Evolutionary conservation across 2,113 vertebrate species (phyloP).

Genomic region (Telmatochromis sp.): DNA sequence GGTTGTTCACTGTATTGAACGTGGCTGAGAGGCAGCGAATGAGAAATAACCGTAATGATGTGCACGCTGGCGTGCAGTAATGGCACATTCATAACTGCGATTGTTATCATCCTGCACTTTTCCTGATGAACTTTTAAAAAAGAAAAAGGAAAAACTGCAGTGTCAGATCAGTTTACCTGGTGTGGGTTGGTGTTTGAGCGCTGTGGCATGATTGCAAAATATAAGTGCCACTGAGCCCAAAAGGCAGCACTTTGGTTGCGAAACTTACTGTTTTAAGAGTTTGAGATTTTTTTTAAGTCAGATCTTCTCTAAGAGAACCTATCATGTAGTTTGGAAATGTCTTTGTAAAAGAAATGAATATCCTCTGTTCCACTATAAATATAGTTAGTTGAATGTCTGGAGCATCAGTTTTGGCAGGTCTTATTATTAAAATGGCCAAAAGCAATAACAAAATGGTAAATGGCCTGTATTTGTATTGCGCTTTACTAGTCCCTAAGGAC

Average conservation of each 20-base stretch:
- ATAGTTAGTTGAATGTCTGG: background rate
- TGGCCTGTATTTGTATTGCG: background rate
- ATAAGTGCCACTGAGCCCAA: background rate
- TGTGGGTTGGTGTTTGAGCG: background rate
- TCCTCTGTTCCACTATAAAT: background rate
- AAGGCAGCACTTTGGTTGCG: background rate
- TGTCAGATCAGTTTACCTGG: background rate
- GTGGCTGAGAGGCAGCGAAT: background rate
- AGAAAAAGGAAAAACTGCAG: background rate
- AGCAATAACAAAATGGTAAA: background rate
- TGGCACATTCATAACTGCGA: background rate
- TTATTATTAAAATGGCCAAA: background rate
- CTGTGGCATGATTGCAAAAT: background rate
- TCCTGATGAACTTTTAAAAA: background rate
- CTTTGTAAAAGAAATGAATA: background rate
- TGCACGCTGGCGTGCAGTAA: background rate
- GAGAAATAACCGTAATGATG: background rate
- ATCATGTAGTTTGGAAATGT: background rate
- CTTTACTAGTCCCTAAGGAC: background rate
- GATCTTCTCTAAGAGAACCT: background rate
- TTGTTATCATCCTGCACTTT: background rate
- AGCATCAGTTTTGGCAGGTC: background rate
- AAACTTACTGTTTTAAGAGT: background rate
- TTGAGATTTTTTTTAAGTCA: background rate
- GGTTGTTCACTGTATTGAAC: background rate